Evolutionary conservation across 1,140 invertebrate genomes (phyloP).

Genomic region (Ceratina calcarata): DNA sequence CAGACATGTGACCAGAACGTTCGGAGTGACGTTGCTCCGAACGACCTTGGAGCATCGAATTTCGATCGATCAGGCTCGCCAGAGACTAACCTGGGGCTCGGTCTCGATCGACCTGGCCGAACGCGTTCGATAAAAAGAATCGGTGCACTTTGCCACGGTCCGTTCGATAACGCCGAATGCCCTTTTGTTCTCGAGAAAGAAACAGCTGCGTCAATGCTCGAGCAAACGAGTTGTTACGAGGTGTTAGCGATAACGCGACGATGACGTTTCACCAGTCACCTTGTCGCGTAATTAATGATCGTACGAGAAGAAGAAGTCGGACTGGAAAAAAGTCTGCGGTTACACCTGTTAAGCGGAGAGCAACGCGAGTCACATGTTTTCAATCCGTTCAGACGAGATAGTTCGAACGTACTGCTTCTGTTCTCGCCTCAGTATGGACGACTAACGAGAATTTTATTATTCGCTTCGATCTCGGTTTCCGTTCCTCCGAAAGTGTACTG

Average conservation of each 20-base stretch:
- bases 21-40: conserved; percentile 38
- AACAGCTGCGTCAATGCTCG: background rate
- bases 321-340: background rate
- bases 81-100: too few species aligned
- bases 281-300: background rate
- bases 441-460: too few species aligned
- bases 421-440: too few species aligned
- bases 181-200: background rate
- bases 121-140: background rate
- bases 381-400: background rate
- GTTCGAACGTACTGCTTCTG: too few species aligned
- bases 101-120: too few species aligned
- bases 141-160: background rate
- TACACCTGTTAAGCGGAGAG: too few species aligned
- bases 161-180: background rate
- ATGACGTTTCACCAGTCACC: conserved; percentile 3
- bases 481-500: too few species aligned
- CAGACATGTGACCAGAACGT: conserved; percentile 49
- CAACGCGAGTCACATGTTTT: background rate
- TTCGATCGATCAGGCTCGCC: conserved; percentile 18
- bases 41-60: conserved; percentile 54
- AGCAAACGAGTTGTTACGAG: background rate
- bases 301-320: too few species aligned
- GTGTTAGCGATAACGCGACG: background rate
- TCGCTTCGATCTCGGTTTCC: too few species aligned